phyloP scores from a whole-genome alignment of 2,888 invertebrate species.

The Mylabris sibirica region DNA sequence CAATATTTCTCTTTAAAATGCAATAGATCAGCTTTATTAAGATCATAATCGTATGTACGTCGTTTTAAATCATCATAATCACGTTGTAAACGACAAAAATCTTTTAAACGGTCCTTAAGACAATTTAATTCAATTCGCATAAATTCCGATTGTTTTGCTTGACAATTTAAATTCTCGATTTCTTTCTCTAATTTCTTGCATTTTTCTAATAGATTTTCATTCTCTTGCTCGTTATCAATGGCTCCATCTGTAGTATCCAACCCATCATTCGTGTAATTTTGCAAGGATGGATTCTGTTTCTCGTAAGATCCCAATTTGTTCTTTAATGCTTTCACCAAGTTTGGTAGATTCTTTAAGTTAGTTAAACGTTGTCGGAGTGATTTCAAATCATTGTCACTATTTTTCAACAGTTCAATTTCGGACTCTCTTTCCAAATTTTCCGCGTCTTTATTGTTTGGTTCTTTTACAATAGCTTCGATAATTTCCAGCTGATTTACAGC shows the following conservation, averaged over 20 bases:
- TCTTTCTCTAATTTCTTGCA: conserved; percentile 41
- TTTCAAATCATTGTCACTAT: not conserved
- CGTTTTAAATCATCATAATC: conserved; percentile 52
- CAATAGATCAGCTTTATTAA: conserved; percentile 55
- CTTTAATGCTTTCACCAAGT: conserved; percentile 42
- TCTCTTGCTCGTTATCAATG: conserved; percentile 29
- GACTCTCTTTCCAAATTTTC: conserved; percentile 44
- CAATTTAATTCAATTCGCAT: conserved; percentile 55
- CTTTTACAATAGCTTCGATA: conserved; percentile 47
- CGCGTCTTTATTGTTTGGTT: not conserved
- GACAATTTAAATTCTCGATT: conserved; percentile 15
- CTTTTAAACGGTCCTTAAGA: conserved; percentile 43
- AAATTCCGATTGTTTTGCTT: conserved; percentile 35
- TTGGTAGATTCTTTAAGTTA: conserved; percentile 43
- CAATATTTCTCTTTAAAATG: conserved; percentile 56
- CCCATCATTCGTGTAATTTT: not conserved
- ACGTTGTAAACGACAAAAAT: conserved; percentile 49
- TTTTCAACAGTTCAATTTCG: conserved; percentile 41
- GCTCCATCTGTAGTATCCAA: not conserved
- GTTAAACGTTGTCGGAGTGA: conserved; percentile 48
- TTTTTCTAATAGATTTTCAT: conserved; percentile 36
- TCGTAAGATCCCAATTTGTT: conserved; percentile 31
- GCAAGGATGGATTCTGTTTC: not conserved
- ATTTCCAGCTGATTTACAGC: conserved; percentile 55
- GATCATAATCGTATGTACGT: conserved; percentile 49